Conservation (phyloP, 1,140 invertebrate species). For the Mamestra configurata region DNA sequence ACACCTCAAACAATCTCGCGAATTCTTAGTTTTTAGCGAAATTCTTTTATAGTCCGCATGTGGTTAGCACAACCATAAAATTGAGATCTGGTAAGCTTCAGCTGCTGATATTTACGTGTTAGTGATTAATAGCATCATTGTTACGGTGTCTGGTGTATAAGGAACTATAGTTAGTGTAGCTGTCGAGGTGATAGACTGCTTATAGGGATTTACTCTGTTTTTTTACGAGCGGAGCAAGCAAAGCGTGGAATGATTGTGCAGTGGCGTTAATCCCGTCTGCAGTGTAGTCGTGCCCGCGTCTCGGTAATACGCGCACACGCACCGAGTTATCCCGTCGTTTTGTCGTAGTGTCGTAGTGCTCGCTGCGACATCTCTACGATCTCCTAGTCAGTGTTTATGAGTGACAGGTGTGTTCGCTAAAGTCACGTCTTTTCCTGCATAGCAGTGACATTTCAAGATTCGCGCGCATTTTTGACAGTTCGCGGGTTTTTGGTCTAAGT, state of each 20-base stretch:
- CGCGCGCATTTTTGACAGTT: neutral
- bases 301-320: slow-evolving; percentile 75
- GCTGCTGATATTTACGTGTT: slow-evolving; percentile 72
- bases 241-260: slow-evolving; percentile 77
- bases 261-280: slow-evolving; percentile 65
- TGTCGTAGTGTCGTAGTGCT: slow-evolving; percentile 12
- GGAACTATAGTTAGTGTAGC: slow-evolving; percentile 52
- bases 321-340: slow-evolving; percentile 44
- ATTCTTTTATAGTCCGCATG: slow-evolving; percentile 71
- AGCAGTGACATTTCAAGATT: neutral
- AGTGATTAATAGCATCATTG: slow-evolving; percentile 82
- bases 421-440: too few relatives aligned
- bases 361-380: neutral
- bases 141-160: slow-evolving; percentile 60
- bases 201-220: slow-evolving; percentile 71
- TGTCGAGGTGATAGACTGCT: slow-evolving; percentile 66
- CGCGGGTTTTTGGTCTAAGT: neutral
- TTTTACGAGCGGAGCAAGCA: slow-evolving; percentile 73
- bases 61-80: slow-evolving; percentile 80
- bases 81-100: slow-evolving; percentile 75
- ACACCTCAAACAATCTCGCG: slow-evolving; percentile 58
- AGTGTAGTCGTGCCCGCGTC: slow-evolving; percentile 67
- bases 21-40: slow-evolving; percentile 70
- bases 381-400: slow-evolving; percentile 58
- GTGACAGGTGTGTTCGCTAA: slow-evolving; percentile 66